Evolutionary conservation across 2,113 vertebrate genomes (phyloP).

Genomic region (Trogon melanurus): DNA sequence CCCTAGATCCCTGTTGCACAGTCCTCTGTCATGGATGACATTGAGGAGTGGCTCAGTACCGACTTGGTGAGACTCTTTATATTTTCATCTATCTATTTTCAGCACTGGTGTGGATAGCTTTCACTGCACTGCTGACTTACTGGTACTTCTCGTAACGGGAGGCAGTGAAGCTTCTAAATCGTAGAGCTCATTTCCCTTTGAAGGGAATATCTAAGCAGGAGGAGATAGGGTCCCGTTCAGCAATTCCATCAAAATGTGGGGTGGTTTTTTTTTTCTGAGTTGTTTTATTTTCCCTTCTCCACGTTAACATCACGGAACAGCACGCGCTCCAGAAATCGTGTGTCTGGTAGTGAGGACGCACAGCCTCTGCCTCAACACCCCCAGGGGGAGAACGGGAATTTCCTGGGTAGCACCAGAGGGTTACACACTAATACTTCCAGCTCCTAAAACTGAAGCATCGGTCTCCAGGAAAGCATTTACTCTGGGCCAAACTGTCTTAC

Average conservation of each 20-base stretch:
- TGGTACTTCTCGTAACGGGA: background rate
- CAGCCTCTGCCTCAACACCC: background rate
- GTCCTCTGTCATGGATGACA: conserved; percentile 99
- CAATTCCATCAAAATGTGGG: background rate
- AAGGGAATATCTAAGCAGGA: background rate
- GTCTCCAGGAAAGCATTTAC: background rate
- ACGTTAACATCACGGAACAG: background rate
- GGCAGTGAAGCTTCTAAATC: background rate
- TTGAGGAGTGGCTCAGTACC: conserved; percentile 99
- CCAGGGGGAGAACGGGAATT: background rate
- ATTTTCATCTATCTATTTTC: background rate
- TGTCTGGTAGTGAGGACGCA: background rate
- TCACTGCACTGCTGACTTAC: conserved; percentile 21
- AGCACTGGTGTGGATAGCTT: background rate
- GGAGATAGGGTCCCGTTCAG: background rate
- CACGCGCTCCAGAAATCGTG: background rate
- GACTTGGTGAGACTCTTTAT: conserved; percentile 96
- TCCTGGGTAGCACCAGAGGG: background rate
- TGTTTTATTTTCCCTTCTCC: conserved; percentile 3
- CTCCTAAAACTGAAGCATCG: background rate
- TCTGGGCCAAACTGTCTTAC: background rate
- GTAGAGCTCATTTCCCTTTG: background rate
- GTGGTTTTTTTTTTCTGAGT: background rate
- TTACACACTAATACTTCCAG: background rate
- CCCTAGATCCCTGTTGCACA: conserved; percentile 89